Conservation (phyloP, 2,113 vertebrate genomes). For the Craseonycteris thonglongyai region DNA sequence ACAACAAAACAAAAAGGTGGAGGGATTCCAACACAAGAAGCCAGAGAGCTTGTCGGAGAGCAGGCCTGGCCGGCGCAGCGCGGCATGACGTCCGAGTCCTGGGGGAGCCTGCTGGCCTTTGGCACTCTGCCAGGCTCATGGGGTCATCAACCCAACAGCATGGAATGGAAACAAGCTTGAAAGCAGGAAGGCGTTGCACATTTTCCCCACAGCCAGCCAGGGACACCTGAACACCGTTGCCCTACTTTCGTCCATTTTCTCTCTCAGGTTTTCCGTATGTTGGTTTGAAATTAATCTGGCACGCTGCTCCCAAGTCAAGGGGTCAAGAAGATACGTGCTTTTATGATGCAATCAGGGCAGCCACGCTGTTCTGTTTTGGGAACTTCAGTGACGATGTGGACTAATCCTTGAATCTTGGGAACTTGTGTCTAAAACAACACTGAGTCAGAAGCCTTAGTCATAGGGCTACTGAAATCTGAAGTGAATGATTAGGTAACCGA, state of each 20-base stretch:
- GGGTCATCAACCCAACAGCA: background rate
- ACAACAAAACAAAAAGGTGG: background rate
- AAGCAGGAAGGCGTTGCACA: background rate
- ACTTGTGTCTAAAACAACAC: background rate
- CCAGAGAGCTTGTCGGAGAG: background rate
- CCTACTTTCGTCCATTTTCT: background rate
- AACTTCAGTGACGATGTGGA: constrained; percentile 44
- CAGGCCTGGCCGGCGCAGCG: background rate
- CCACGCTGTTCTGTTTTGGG: constrained; percentile 35
- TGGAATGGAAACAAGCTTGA: background rate
- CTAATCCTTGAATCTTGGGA: background rate
- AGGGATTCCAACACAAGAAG: background rate
- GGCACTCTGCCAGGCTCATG: background rate
- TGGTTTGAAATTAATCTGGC: background rate
- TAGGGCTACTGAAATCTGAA: background rate
- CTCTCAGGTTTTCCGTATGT: background rate
- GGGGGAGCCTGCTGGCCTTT: background rate
- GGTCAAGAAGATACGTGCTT: constrained; percentile 1
- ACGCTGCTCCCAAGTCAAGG: background rate
- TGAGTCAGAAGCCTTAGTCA: constrained; percentile 61
- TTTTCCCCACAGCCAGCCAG: background rate
- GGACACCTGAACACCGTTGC: background rate
- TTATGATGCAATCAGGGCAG: constrained; percentile 27
- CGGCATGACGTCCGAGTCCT: fast-evolving
- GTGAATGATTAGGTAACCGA: background rate